Percentiles rank a stretch among this genome's conserved stretches.
phyloP scores from a whole-genome alignment of 2,888 invertebrate species.

The Bruchidius siliquastri region DNA sequence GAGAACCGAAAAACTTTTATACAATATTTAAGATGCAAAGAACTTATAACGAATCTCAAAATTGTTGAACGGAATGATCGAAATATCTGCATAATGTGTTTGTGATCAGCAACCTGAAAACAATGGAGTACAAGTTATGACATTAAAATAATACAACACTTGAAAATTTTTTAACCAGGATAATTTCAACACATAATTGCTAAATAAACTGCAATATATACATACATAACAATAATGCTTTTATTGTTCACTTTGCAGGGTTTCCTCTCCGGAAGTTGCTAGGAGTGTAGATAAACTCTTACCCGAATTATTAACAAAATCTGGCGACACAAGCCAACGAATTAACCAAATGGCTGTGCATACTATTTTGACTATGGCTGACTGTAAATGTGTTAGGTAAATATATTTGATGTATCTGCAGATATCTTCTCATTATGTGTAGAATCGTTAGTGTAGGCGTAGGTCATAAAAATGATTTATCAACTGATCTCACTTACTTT shows the following conservation, averaged over 20 bases:
- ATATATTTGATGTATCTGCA: neutral
- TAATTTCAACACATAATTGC: too few relatives aligned
- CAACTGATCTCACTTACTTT: neutral
- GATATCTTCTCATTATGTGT: neutral
- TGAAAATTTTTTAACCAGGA: too few relatives aligned
- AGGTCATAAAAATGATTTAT: neutral
- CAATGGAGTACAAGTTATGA: too few relatives aligned
- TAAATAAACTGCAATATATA: too few relatives aligned
- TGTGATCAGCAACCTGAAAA: too few relatives aligned
- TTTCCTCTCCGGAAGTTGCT: slow-evolving; percentile 76
- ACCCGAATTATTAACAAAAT: slow-evolving; percentile 78
- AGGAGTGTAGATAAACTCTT: slow-evolving; percentile 77
- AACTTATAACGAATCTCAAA: too few relatives aligned
- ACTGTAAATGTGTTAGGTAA: slow-evolving; percentile 72
- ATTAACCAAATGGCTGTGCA: slow-evolving; percentile 84
- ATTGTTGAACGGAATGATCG: too few relatives aligned
- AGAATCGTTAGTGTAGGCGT: neutral
- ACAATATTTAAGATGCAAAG: too few relatives aligned
- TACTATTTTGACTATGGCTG: slow-evolving; percentile 79
- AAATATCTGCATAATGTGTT: too few relatives aligned
- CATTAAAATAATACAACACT: too few relatives aligned
- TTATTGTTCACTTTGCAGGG: slow-evolving; percentile 61
- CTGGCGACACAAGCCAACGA: slow-evolving; percentile 82
- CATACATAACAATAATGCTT: too few relatives aligned
- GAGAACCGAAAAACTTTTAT: too few relatives aligned